Evolutionary conservation across 1,140 invertebrate species (phyloP), one percentile per base, ranked within the genome.

Genomic region (Drosophila sproati): DNA sequence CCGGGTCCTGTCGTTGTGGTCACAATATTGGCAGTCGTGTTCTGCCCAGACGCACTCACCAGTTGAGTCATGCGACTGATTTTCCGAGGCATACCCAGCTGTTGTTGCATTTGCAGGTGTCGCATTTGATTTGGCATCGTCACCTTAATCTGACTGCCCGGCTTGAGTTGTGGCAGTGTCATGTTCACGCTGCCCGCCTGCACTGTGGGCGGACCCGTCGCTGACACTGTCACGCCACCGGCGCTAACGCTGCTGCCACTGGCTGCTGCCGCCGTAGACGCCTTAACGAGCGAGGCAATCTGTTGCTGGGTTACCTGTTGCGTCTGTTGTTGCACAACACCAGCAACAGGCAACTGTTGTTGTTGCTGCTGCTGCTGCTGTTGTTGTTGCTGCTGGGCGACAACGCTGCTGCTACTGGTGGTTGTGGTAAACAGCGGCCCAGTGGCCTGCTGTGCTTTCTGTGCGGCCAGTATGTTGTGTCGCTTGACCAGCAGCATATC

Each of bases 401-500:
- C 52, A 7, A 12, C 62, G 34, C 50, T 64, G 7, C 7, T 56
- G 51, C 66, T 43, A 75, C 28, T 71, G 72, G 43, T 81, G 5
- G 82, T 78, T 3, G 91, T 92, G 2, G 91, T 81, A n/a, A 91
- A 92, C 5, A 92, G 51, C 48, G 91, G 68, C 31, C 87, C 74
- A 93, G 93, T 54, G 79, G 92, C 43, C 93, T 93, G 55, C 47
- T 94, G 93, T 1, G 92, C 92, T 64, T 95, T 94, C 61, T 94
- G 94, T 35, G 83, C 76, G 2, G 90, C 86, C 45, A 94, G 79
- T 32, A 94, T 94, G 20, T 95, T 94, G 69, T 96, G 95, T 12
- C 95, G 93, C 75, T 96, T 96, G 0, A 97, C 91, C 12, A 97
- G 70, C 6, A 95, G 94, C 93, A 97, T 95, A 85, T 97, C 96